These are phyloP conservation scores for Scaptomyza pallida DNA, from an alignment of 1,140 invertebrate species.

Conservation along the genomic window DNA sequence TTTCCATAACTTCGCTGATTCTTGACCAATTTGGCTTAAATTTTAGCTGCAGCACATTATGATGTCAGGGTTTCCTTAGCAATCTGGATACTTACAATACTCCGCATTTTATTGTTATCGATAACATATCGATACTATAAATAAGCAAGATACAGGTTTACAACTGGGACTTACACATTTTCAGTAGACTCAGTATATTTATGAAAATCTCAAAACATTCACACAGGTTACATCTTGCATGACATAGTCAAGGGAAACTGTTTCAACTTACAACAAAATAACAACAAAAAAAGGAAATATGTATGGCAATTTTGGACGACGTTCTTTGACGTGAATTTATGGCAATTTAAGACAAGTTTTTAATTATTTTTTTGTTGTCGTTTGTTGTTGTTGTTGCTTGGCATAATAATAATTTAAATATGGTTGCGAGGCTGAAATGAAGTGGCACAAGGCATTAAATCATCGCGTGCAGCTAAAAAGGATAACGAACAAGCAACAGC, in stretches of 20 bases:
- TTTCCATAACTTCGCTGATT: too few species aligned
- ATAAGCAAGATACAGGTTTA: too few species aligned
- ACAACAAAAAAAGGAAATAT: constrained; percentile 40
- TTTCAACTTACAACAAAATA: not conserved
- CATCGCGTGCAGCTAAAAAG: constrained; percentile 78
- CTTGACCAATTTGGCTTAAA: too few species aligned
- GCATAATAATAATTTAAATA: constrained; percentile 79
- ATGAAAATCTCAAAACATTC: not conserved
- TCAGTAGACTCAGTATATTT: too few species aligned
- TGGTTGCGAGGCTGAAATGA: constrained; percentile 63
- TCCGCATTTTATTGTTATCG: too few species aligned
- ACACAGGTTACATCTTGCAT: constrained; percentile 5
- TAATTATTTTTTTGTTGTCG: constrained; percentile 72
- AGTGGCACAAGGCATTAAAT: constrained; percentile 78
- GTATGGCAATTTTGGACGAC: constrained; percentile 70
- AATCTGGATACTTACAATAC: too few species aligned
- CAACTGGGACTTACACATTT: too few species aligned
- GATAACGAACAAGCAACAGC: constrained; percentile 60
- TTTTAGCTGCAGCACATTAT: too few species aligned
- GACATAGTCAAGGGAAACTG: not conserved
- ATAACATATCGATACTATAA: too few species aligned
- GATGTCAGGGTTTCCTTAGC: too few species aligned
- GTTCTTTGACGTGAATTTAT: constrained; percentile 81
- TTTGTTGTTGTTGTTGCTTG: constrained; percentile 45
- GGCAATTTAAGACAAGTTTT: constrained; percentile 82